Conservation (phyloP, 1,140 invertebrate species). For the Lucilia sericata region DNA sequence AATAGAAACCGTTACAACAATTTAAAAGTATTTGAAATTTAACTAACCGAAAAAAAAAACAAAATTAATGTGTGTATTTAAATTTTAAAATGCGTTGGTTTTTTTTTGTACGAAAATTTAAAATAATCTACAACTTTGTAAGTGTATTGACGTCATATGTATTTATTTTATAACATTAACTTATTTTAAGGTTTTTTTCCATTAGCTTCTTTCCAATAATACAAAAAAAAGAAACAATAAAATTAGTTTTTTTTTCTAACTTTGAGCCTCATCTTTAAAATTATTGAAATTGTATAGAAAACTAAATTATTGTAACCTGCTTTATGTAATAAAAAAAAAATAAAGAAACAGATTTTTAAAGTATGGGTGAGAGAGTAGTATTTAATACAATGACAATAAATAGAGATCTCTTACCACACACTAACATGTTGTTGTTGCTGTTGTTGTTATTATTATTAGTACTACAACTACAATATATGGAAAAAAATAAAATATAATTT, state of each 20-base stretch:
- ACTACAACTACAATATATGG: no score
- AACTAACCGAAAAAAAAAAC: no score
- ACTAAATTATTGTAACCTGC: conserved; percentile 11
- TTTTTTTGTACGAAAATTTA: neutral
- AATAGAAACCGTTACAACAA: no score
- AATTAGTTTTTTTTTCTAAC: neutral
- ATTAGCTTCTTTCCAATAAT: neutral
- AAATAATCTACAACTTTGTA: neutral
- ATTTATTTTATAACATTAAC: neutral
- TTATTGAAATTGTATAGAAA: neutral
- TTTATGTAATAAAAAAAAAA: conserved; percentile 15
- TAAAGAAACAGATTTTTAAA: neutral
- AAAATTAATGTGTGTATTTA: no score
- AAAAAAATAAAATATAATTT: neutral
- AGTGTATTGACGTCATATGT: neutral
- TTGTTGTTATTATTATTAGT: conserved; percentile 14
- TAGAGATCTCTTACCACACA: conserved; percentile 7
- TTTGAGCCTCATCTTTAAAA: no score
- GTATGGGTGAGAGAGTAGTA: neutral
- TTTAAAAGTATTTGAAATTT: no score
- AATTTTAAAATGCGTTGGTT: neutral
- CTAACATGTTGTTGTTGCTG: neutral
- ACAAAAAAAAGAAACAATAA: neutral
- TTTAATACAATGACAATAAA: neutral
- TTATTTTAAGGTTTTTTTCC: neutral